These are phyloP conservation scores for Chymomyza procnemis DNA, from an alignment of 2,888 invertebrate species.

Conservation along the genomic window DNA sequence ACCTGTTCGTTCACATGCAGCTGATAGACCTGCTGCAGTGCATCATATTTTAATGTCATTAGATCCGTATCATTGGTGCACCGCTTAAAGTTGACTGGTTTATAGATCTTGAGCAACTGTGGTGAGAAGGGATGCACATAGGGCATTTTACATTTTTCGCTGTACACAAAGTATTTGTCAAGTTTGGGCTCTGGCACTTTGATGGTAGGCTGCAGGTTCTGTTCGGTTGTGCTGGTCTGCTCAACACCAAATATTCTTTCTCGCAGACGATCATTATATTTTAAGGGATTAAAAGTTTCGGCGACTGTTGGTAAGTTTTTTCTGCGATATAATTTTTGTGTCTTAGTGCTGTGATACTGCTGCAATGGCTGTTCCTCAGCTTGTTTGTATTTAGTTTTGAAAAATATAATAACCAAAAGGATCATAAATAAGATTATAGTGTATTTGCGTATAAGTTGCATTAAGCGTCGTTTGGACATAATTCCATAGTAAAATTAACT, in stretches of 20 bases:
- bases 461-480: neutral
- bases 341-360: too few relatives aligned
- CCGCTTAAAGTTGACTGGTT: neutral
- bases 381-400: neutral
- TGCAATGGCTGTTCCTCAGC: neutral
- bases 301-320: too few relatives aligned
- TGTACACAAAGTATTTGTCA: slow-evolving; percentile 73
- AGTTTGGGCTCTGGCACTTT: neutral
- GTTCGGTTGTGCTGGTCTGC: too few relatives aligned
- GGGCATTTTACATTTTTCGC: slow-evolving; percentile 82
- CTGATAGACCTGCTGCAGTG: slow-evolving; percentile 22
- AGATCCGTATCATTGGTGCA: slow-evolving; percentile 31
- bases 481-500: neutral
- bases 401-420: neutral
- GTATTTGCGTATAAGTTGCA: neutral
- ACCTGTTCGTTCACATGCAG: slow-evolving; percentile 34
- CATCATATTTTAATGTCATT: slow-evolving; percentile 27
- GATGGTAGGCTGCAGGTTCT: too few relatives aligned
- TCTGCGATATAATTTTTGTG: too few relatives aligned
- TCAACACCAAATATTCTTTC: neutral
- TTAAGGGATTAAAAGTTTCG: neutral
- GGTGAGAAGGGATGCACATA: slow-evolving; percentile 81
- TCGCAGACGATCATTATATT: neutral
- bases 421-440: neutral
- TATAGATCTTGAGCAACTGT: slow-evolving; percentile 70